Base-by-base conservation (phyloP, 2,888 invertebrate species). In the Neoscelio sp. region DNA sequence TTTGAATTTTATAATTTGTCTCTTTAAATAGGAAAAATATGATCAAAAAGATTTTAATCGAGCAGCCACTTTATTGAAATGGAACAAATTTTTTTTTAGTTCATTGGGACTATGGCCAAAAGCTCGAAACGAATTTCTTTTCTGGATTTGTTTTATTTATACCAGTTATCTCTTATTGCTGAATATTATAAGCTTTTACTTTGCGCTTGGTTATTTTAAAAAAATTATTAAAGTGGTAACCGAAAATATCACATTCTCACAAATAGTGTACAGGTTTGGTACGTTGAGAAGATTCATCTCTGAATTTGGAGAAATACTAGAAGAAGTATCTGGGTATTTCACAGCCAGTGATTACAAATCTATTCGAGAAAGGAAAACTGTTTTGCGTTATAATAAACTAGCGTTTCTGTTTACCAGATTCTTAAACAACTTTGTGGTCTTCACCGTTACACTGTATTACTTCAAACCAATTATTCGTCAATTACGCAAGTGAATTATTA, bases 401-500 rank as follows among this genome's bases (percentile, higher is more conserved):
- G 26, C 65, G 0, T 40, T 13, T n/a, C 6, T 28, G 4, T 28
- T 30, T 0, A 15, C 5, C n/a, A n/a, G n/a, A 13, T 40, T 28
- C 30, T 26, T 52, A 4, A 42, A 2, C 5, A 1, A 2, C 10
- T 50, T 20, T 6, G 38, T 38, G 1, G 12, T 30, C 4, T 6
- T 26, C 3, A 67, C 65, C 3, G 52, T 5, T 0, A 12, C 18
- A 0, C 33, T 67, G 0, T 67, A 67, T 23, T 28, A 12, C 8
- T 30, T 54, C 2, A 67, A 54, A 54, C 65, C 52, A 1, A 15
- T 67, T 33, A 33, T 67, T 33, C 30, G 23, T 33, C 65, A 67
- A 54, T 15, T 52, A 42, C 30, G 65, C 33, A 54, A 52, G 65
- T 67, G 46, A 62, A 52, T 35, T 20, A 15, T 13, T n/a, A 38